These are phyloP conservation scores for Gortyna flavago DNA, from an alignment of 2,888 invertebrate genomes.

Conservation along the genomic window DNA sequence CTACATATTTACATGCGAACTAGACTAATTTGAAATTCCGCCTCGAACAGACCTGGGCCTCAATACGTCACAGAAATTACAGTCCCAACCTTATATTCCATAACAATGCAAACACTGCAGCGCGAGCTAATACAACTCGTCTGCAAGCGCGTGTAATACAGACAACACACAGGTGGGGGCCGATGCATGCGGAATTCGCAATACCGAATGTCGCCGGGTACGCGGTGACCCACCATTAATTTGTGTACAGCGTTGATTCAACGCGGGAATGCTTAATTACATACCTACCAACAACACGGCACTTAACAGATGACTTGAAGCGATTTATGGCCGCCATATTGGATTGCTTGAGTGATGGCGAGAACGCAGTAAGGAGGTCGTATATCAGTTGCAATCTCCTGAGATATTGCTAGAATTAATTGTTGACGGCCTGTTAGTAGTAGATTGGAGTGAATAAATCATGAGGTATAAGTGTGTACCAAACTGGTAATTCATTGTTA, in stretches of 20 bases:
- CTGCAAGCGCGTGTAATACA: constrained; percentile 52
- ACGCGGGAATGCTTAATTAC: constrained; percentile 72
- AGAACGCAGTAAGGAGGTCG: constrained; percentile 56
- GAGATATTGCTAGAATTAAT: constrained; percentile 61
- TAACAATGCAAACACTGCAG: constrained; percentile 32
- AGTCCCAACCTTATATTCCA: constrained; percentile 27
- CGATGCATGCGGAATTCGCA: constrained; percentile 64
- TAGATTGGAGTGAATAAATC: constrained; percentile 40
- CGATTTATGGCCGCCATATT: constrained; percentile 70
- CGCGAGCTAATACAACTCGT: constrained; percentile 32
- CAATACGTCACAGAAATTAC: constrained; percentile 26
- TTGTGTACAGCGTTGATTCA: constrained; percentile 71
- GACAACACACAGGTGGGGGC: constrained; percentile 53
- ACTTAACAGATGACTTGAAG: constrained; percentile 69
- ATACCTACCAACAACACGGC: constrained; percentile 66
- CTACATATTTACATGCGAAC: not conserved
- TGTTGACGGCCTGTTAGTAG: constrained; percentile 56
- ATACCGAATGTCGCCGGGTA: constrained; percentile 62
- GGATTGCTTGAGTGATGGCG: constrained; percentile 66
- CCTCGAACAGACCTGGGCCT: not conserved
- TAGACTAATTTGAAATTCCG: not conserved
- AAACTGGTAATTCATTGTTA: constrained; percentile 14
- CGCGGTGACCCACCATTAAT: constrained; percentile 70
- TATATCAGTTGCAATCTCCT: constrained; percentile 57
- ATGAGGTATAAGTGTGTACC: constrained; percentile 23